Conservation (phyloP, 1,140 invertebrate species). For the Listronotus oregonensis region DNA sequence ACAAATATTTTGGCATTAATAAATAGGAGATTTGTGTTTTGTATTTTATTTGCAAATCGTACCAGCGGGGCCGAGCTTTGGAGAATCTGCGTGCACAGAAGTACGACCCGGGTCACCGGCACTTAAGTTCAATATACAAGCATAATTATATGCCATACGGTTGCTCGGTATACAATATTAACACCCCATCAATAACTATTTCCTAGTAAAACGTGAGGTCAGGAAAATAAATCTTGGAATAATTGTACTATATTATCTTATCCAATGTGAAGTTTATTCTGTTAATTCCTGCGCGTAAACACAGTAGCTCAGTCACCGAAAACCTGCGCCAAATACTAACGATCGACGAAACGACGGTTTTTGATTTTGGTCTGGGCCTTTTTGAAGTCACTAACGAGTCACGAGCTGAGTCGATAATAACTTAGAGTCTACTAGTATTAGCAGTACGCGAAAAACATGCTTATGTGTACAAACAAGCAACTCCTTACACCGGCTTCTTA, state of each 20-base stretch:
- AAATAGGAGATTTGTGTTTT: conserved; percentile 44
- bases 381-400: conserved; percentile 25
- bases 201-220: conserved; percentile 35
- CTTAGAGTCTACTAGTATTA: background rate
- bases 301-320: conserved; percentile 14
- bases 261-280: conserved; percentile 23
- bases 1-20: conserved; percentile 50
- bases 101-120: conserved; percentile 34
- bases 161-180: conserved; percentile 36
- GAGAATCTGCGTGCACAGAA: conserved; percentile 32
- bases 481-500: too few relatives aligned
- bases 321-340: conserved; percentile 27
- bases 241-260: conserved; percentile 35
- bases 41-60: conserved; percentile 34
- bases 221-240: conserved; percentile 34
- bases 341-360: background rate
- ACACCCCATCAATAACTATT: conserved; percentile 44
- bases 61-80: conserved; percentile 32
- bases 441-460: too few relatives aligned
- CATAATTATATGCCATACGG: conserved; percentile 27
- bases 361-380: conserved; percentile 22
- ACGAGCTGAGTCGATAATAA: conserved; percentile 25
- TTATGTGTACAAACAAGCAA: too few relatives aligned
- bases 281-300: conserved; percentile 18
- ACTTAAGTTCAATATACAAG: conserved; percentile 34